Conservation (phyloP, 1,140 invertebrate species). For the Leptinotarsa undecemlineata region DNA sequence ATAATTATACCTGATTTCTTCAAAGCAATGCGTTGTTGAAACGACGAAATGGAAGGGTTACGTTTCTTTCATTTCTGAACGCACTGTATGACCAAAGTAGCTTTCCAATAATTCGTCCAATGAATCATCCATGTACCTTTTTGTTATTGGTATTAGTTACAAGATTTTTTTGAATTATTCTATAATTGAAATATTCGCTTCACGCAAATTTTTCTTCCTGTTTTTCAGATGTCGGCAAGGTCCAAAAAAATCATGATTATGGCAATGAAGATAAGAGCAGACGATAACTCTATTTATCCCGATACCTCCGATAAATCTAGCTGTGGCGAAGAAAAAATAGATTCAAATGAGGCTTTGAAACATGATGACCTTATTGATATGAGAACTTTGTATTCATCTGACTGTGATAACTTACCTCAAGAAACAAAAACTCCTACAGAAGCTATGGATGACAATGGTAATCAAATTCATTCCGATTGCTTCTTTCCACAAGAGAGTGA, state of each 20-base stretch:
- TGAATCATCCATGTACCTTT: background rate
- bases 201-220: too few relatives aligned
- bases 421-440: background rate
- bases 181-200: too few relatives aligned
- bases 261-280: background rate
- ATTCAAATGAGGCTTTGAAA: constrained; percentile 4
- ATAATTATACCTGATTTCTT: too few relatives aligned
- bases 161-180: background rate
- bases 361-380: background rate
- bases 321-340: background rate
- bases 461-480: too few relatives aligned
- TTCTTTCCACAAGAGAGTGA: too few relatives aligned
- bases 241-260: background rate
- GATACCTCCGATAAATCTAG: background rate
- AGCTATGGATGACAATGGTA: too few relatives aligned
- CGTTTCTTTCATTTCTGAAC: constrained; percentile 1
- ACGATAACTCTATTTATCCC: background rate
- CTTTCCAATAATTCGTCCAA: background rate
- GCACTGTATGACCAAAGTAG: background rate
- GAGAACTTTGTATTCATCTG: background rate
- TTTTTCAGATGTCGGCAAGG: too few relatives aligned
- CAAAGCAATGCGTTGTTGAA: too few relatives aligned
- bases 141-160: background rate
- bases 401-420: constrained; percentile 6
- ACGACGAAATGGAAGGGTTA: background rate